Evolutionary conservation across 2,113 vertebrate species (phyloP).

Genomic region (Proterorhinus semilunaris): DNA sequence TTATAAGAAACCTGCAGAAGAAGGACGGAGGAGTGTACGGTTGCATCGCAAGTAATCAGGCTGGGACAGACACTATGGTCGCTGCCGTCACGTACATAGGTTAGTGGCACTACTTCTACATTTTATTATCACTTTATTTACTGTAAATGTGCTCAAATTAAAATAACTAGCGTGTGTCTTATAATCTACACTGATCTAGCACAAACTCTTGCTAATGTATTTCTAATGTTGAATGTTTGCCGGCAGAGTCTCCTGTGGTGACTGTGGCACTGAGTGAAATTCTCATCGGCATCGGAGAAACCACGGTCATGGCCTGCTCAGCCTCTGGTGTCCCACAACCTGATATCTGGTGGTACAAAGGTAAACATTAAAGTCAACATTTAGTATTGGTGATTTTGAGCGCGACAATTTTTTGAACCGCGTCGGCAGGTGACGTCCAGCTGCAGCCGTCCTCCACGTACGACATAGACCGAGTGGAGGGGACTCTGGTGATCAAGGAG

Average conservation of each 20-base stretch:
- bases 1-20: slow-evolving; percentile 79
- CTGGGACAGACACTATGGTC: slow-evolving; percentile 83
- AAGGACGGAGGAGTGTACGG: slow-evolving; percentile 88
- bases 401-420: not conserved
- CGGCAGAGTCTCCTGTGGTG: slow-evolving; percentile 85
- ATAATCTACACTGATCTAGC: too few species aligned
- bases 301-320: slow-evolving; percentile 86
- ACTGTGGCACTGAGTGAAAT: slow-evolving; percentile 80
- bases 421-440: slow-evolving; percentile 81
- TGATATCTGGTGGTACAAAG: slow-evolving; percentile 93
- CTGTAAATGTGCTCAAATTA: too few species aligned
- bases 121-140: too few species aligned
- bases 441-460: slow-evolving; percentile 81
- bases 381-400: not conserved
- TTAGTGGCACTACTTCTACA: slow-evolving; percentile 52
- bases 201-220: too few species aligned
- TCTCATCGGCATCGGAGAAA: slow-evolving; percentile 86
- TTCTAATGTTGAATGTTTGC: not conserved
- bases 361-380: slow-evolving; percentile 61
- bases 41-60: slow-evolving; percentile 90
- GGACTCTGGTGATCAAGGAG: slow-evolving; percentile 85
- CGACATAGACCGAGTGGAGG: slow-evolving; percentile 74
- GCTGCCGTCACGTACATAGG: slow-evolving; percentile 85
- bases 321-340: slow-evolving; percentile 87
- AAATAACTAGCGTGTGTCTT: too few species aligned